A percentile compares a stretch with the other conserved stretches of the same genome.
phyloP scores from a whole-genome alignment of 2,113 vertebrate genomes.

The human region DNA sequence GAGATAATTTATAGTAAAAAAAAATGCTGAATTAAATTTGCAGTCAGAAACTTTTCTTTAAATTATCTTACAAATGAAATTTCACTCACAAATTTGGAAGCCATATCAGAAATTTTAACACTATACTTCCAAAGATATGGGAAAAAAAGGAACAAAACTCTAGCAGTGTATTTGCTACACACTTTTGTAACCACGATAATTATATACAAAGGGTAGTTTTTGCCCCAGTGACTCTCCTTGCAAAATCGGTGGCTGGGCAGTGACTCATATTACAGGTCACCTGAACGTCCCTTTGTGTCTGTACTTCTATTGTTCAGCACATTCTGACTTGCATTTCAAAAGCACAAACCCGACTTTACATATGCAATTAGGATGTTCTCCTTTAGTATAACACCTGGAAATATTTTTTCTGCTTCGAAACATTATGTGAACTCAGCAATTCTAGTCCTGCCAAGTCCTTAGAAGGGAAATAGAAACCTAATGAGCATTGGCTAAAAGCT shows the following conservation, averaged over 20 bases:
- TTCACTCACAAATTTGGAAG: constrained; percentile 38
- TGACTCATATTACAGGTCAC: constrained; percentile 10
- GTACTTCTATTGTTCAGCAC: not conserved
- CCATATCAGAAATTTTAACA: not conserved
- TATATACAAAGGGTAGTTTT: not conserved
- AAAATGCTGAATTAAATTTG: constrained; percentile 22
- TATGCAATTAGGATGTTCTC: not conserved
- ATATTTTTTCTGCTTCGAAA: not conserved
- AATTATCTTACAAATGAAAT: not conserved
- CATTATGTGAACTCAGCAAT: not conserved
- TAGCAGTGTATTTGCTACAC: not conserved
- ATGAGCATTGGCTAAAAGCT: not conserved
- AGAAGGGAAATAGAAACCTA: not conserved
- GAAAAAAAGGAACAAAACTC: not conserved
- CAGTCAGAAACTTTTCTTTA: constrained; percentile 35
- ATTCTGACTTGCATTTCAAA: constrained; percentile 27
- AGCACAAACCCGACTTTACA: not conserved
- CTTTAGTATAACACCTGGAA: not conserved
- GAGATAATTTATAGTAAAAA: not conserved
- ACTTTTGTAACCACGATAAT: not conserved
- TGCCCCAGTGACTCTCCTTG: not conserved
- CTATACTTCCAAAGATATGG: not conserved
- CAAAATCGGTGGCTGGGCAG: not conserved
- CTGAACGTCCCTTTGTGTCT: constrained; percentile 12
- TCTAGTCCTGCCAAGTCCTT: not conserved